Conservation (phyloP, 2,888 invertebrate species). For the Horisme vitalbata region DNA sequence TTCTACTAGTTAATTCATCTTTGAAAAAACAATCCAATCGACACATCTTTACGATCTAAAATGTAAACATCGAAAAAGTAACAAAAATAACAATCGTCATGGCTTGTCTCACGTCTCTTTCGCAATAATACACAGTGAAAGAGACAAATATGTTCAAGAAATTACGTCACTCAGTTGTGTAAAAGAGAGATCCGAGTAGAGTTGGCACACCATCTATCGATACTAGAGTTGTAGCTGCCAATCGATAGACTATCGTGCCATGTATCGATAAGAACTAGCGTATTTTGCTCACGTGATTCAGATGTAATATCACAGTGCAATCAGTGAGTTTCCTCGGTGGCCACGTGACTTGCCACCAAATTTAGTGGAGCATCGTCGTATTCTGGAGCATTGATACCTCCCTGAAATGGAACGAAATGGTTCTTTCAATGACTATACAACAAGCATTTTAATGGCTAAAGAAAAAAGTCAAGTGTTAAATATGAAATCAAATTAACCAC, state of each 20-base stretch:
- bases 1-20: conserved; percentile 13
- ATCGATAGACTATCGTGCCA: conserved; percentile 2
- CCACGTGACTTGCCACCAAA: conserved; percentile 86
- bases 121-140: conserved; percentile 9
- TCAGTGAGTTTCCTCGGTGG: conserved; percentile 84
- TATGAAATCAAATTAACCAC: no score
- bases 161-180: conserved; percentile 3
- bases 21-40: conserved; percentile 39
- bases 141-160: conserved; percentile 5
- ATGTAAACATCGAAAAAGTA: conserved; percentile 28
- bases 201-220: conserved; percentile 15
- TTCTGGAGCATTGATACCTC: conserved; percentile 67
- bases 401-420: no score
- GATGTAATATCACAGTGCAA: conserved; percentile 47
- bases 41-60: conserved; percentile 31
- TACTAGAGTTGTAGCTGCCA: not conserved
- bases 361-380: conserved; percentile 86
- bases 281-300: conserved; percentile 6
- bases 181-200: conserved; percentile 9
- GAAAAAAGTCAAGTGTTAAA: no score
- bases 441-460: no score
- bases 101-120: conserved; percentile 10
- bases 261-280: not conserved
- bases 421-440: no score
- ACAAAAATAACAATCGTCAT: conserved; percentile 23